Percentiles rank a stretch among this genome's conserved stretches.
Evolutionary conservation across 2,113 vertebrate genomes (phyloP).

Genomic region (Stegastes partitus): DNA sequence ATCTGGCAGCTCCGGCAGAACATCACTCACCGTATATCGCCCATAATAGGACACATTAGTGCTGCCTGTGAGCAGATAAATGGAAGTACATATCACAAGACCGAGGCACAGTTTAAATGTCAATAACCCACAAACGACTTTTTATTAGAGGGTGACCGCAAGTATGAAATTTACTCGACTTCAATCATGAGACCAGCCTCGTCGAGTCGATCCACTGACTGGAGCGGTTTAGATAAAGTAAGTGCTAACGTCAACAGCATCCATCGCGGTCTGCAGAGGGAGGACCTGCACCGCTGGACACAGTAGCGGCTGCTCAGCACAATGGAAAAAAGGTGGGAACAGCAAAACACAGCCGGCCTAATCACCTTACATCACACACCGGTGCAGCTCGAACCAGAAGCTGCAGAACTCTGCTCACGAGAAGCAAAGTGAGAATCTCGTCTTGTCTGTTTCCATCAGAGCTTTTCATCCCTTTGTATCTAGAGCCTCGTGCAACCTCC

Average conservation of each 20-base stretch:
- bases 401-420: background rate
- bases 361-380: constrained; percentile 18
- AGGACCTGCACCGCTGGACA: background rate
- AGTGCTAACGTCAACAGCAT: constrained; percentile 20
- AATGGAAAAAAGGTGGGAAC: background rate
- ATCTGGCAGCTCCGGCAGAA: background rate
- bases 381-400: background rate
- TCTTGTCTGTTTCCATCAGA: too few species aligned
- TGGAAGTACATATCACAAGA: constrained; percentile 46
- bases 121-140: constrained; percentile 45
- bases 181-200: constrained; percentile 58
- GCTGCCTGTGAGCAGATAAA: background rate
- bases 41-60: background rate
- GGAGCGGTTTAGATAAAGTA: background rate
- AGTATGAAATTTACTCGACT: constrained; percentile 49
- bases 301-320: constrained; percentile 3
- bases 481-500: background rate
- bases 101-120: constrained; percentile 9
- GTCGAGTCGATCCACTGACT: constrained; percentile 3
- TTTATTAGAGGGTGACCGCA: constrained; percentile 5
- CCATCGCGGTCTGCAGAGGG: background rate
- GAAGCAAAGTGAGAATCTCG: background rate
- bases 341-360: background rate
- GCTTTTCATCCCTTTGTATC: too few species aligned
- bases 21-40: background rate